Base-by-base conservation (phyloP, 2,888 invertebrate species). In the Andrena bicolor region DNA sequence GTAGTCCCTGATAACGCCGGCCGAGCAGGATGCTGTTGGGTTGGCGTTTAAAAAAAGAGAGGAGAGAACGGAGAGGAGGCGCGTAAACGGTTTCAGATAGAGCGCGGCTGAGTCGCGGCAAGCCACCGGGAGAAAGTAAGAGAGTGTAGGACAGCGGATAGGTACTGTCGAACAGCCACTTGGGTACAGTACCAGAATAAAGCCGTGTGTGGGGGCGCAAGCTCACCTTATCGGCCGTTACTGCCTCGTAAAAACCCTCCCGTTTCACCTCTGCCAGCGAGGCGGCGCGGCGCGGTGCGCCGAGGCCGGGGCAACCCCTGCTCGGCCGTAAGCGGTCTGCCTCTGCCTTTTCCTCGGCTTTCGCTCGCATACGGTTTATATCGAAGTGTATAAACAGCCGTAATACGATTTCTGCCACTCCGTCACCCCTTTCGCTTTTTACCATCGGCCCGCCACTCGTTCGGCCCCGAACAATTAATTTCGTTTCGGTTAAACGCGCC, bases 201-300 rank as follows among this genome's bases (percentile, higher is more conserved):
- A 92, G 92, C 90, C 92, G 90, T 86, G 90, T 90, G 80, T 77
- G 83, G 91, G 88, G 90, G 91, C 90, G 89, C 90, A 89, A 92
- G 93, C 93, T 93, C 93, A 92, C 94, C 94, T 94, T 94, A 94
- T 94, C 94, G 94, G 93, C 93, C 93, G 93, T 94, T 93, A 93
- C 94, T 94, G 93, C 93, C 93, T 94, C 94, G 93, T 94, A 94
- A 94, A 94, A 91, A 86, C 88, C 83, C 90, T 90, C 89, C 88
- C 90, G 91, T 91, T 92, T 91, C 91, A 89, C 91, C 90, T 91
- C 90, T 86, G 82, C 90, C 86, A 83, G 86, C 84, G 73, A 84
- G 48, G 28, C 2, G 49, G 16, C 75, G 83, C 84, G 73, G 84
- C 51, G n/a, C 2, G 49, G 16, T 73, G 83, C 65, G 58, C 26